Evolutionary conservation across 2,797 vertebrate species (phyloP).

Genomic region (Cirrhinus molitorella): DNA sequence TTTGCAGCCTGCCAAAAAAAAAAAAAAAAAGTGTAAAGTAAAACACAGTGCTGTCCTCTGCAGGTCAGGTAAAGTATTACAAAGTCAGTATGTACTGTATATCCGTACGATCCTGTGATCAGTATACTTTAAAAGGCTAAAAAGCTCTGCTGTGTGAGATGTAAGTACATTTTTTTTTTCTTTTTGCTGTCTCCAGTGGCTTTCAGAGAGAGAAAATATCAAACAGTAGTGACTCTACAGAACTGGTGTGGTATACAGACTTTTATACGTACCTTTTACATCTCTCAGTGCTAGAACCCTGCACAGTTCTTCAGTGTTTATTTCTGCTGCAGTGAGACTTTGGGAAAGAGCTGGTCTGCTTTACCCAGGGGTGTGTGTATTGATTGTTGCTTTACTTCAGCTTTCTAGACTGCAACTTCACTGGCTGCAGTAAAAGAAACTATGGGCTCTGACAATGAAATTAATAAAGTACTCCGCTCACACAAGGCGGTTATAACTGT

Average conservation of each 20-base stretch:
- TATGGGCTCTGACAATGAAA: slow-evolving; percentile 49
- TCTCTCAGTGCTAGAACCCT: not conserved
- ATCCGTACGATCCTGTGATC: not conserved
- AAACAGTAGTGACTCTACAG: not conserved
- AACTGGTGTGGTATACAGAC: not conserved
- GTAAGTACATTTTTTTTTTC: too few species aligned
- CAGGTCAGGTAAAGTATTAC: slow-evolving; percentile 6
- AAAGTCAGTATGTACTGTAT: not conserved
- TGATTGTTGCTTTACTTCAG: slow-evolving; percentile 75
- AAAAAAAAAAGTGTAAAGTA: not conserved
- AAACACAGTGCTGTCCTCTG: not conserved
- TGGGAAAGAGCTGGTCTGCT: slow-evolving; percentile 57
- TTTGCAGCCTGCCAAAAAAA: not conserved
- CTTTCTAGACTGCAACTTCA: slow-evolving; percentile 59
- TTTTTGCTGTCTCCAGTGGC: not conserved
- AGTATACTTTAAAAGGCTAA: not conserved
- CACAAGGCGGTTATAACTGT: slow-evolving; percentile 1
- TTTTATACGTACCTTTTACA: not conserved
- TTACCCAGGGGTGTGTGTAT: slow-evolving; percentile 71
- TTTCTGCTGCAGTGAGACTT: slow-evolving; percentile 75
- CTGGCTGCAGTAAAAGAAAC: slow-evolving; percentile 43
- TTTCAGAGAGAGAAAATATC: not conserved
- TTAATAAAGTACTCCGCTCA: slow-evolving; percentile 42
- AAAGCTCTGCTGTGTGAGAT: not conserved
- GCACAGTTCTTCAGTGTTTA: slow-evolving; percentile 14